Evolutionary conservation across 2,797 vertebrate genomes (phyloP), one percentile per base, ranked within the genome.

Genomic region (Gambelia wislizenii): DNA sequence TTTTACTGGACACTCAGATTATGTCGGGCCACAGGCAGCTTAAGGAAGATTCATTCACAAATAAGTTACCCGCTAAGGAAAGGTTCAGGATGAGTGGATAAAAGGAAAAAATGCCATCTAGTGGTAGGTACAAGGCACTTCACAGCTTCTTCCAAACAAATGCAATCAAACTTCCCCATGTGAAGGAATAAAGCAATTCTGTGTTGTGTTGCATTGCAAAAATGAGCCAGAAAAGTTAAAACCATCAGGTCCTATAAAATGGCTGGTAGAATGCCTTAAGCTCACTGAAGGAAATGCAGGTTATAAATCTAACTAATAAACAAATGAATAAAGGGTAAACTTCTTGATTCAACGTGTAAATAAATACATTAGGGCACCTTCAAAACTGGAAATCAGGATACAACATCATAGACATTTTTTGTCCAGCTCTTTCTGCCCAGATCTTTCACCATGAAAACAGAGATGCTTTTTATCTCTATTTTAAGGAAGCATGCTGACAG

Each of bases 51-150:
- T 82, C 20, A 52, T 25, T 3, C 10, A 47, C 18, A 64, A 47
- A 36, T 7, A 72, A 72, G 3, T 69, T 54, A 54, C 16, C 13
- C 36, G 20, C 49, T 16, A 84, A 2, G 27, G 20, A 20, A 33
- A 54, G 74, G 61, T 25, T 72, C 42, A 0, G 0, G 5, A 49
- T 25, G 67, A 36, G 47, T 0, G 0, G 36, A 9, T 33, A 81
- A 80, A 69, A 59, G 74, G 36, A 61, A 10, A 76, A 16, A 82
- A 39, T 39, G 14, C 93, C 93, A 91, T 89, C 84, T 6, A 86
- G 52, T 0, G 91, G 85, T 22, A 1, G 56, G 18, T 39, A 76
- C 44, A 82, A 72, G 0, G 0, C 0, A 39, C 49, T 9, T 87
- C 47, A 10, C 42, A 22, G 2, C n/a, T 1, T 9, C 33, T 9